A percentile compares a stretch with the other conserved stretches of the same genome.
phyloP scores from a whole-genome alignment of 1,140 invertebrate genomes.

The Drosophila ogumai region DNA sequence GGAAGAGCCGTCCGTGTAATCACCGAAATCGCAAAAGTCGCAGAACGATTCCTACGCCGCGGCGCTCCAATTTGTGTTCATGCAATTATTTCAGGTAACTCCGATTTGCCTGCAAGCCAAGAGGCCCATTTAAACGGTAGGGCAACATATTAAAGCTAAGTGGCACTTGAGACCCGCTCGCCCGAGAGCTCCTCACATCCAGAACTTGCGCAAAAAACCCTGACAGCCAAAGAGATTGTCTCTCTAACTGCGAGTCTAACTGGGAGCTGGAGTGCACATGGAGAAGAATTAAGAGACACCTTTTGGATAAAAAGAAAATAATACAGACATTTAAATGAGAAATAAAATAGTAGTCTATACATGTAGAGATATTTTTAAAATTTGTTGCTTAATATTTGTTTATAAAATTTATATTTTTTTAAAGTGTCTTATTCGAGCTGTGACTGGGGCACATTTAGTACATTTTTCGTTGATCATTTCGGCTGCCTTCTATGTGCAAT shows the following conservation, averaged over 20 bases:
- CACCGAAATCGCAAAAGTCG: constrained; percentile 29
- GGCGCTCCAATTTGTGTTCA: constrained; percentile 75
- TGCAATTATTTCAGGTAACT: constrained; percentile 75
- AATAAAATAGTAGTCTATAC: background rate
- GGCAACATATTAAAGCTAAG: constrained; percentile 75
- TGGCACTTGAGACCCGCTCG: constrained; percentile 58
- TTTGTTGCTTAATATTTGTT: background rate
- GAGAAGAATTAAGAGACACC: background rate
- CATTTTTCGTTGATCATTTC: constrained; percentile 46
- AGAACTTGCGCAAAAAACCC: constrained; percentile 73
- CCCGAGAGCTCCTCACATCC: constrained; percentile 44
- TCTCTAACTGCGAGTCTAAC: constrained; percentile 20
- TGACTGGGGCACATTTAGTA: constrained; percentile 44
- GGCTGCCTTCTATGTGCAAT: constrained; percentile 57
- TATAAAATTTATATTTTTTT: background rate
- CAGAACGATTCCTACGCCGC: constrained; percentile 66
- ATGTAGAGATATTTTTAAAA: background rate
- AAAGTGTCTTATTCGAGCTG: background rate
- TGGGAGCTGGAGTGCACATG: background rate
- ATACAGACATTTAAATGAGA: background rate
- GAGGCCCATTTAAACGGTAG: constrained; percentile 68
- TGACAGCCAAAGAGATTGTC: constrained; percentile 55
- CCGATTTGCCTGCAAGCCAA: constrained; percentile 42
- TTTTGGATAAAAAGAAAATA: background rate
- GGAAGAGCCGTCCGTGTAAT: constrained; percentile 26